Evolutionary conservation across 2,797 vertebrate genomes (phyloP), one percentile per base, ranked within the genome.

Genomic region (Argyrosomus regius): DNA sequence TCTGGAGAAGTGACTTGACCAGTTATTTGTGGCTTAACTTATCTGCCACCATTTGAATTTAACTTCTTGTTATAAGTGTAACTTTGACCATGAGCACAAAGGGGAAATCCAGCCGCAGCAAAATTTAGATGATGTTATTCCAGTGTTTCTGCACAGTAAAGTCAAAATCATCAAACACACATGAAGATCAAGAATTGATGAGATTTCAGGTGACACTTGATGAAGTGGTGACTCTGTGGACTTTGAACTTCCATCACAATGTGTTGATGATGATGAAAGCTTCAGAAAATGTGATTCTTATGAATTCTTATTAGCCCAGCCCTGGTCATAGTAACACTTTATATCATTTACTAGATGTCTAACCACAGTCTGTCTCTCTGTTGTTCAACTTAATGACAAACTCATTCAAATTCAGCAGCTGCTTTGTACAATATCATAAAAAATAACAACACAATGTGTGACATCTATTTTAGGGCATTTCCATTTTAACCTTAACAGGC

Each of bases 121-220:
- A 9, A 49, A 50, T 65, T 14, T 22, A 54, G 48, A 72, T 48
- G 0, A 31, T 31, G 31, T 46, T 35, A 46, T 69, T 50, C 28
- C 6, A 60, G 41, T 20, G 20, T 14, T 22, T 66, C 28, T 71
- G 16, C 16, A 26, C 24, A 18, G 50, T 50, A 0, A 52, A 46
- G 17, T 53, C 17, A 28, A 72, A 62, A 67, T 68, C n/a, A 8
- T 26, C 3, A 59, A 53, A 43, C 46, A 56, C 49, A 73, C 22
- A 28, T 26, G 39, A 56, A 9, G 20, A 57, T 41, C 11, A 20
- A 24, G 6, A 35, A 43, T 5, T n/a, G 14, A 45, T 28, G 0
- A 46, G 20, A 62, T 74, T 16, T 18, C 45, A 46, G 45, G n/a
- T 52, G 57, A 22, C 39, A 26, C 8, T 45, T 49, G 3, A 24